Evolutionary conservation across 2,888 invertebrate species (phyloP).

Genomic region (Diaphora mendica): DNA sequence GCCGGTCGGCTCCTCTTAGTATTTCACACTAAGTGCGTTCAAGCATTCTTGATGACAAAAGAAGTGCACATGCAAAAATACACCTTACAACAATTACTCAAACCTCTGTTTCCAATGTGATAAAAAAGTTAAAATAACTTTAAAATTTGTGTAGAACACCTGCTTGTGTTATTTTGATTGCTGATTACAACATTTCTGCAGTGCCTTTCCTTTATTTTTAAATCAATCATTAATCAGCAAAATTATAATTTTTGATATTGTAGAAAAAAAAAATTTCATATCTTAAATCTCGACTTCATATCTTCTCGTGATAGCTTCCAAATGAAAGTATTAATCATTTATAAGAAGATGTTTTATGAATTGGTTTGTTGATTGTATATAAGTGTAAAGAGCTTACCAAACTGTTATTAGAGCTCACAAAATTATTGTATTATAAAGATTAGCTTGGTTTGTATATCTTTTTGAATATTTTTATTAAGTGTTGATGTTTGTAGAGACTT

Average conservation of each 20-base stretch:
- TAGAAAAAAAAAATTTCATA: slow-evolving; percentile 24
- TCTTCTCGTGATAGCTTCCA: slow-evolving; percentile 37
- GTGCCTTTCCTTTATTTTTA: slow-evolving; percentile 34
- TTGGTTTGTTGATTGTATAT: slow-evolving; percentile 13
- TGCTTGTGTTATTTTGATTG: neutral
- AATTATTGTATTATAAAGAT: neutral
- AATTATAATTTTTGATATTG: slow-evolving; percentile 27
- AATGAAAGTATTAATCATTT: slow-evolving; percentile 25
- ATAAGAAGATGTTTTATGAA: slow-evolving; percentile 28
- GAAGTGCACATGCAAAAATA: too few species aligned
- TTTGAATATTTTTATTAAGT: slow-evolving; percentile 22
- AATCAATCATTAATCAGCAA: slow-evolving; percentile 23
- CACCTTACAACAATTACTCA: too few species aligned
- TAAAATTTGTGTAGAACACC: neutral
- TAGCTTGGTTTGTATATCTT: neutral
- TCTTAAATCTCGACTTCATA: slow-evolving; percentile 39
- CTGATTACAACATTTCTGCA: slow-evolving; percentile 22
- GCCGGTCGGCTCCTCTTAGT: too few species aligned
- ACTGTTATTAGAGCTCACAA: slow-evolving; percentile 24
- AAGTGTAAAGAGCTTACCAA: slow-evolving; percentile 33
- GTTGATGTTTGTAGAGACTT: slow-evolving; percentile 20
- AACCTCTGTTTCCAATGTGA: too few species aligned
- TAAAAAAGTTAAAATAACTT: neutral
- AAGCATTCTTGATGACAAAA: too few species aligned
- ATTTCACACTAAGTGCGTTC: too few species aligned